Evolutionary conservation across 1,140 invertebrate genomes (phyloP), one percentile per base, ranked within the genome.

Genomic region (Lerema accius): DNA sequence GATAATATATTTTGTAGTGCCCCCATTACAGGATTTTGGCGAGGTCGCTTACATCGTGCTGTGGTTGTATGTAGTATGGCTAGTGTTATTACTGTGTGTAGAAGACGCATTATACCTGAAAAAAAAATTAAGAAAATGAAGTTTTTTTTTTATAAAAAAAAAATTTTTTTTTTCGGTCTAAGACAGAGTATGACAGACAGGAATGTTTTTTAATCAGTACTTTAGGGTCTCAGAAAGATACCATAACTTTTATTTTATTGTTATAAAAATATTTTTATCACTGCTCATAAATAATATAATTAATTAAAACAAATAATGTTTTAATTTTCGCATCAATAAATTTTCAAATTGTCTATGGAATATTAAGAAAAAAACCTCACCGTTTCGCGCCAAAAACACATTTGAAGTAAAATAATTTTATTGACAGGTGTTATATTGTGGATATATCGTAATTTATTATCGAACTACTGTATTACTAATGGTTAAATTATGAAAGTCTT

Each of bases 1-100:
- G 67, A 63, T 0, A 81, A 11, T 3, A 77, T 70, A 6, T 49
- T 71, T 48, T 70, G 67, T 13, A 80, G 37, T 0, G 67, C 50
- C 6, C 65, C 60, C 32, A 64, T 63, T 23, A 72, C 17, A 9
- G 63, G 40, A 42, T 71, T 72, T 2, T 39, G 50, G 2, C 48
- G 42, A 1, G 59, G 46, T 7, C 60, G 64, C 6, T 55, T 50
- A 14, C 64, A 63, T 39, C 60, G 42, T 19, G 62, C 28, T 15
- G 59, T 14, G 19, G 58, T 42, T 4, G 45, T 26, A 16, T 68
- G 60, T 14, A 45, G 10, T 10, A 43, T 23, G 3, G 60, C 9
- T 28, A 53, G 3, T 4, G 40, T 46, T n/a, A 69, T 6, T 23
- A 61, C 4, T 26, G 39, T 45, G 6, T 50, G 43, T 11, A 61